Conservation (phyloP, 2,888 invertebrate species). For the Conistra vaccinii region DNA sequence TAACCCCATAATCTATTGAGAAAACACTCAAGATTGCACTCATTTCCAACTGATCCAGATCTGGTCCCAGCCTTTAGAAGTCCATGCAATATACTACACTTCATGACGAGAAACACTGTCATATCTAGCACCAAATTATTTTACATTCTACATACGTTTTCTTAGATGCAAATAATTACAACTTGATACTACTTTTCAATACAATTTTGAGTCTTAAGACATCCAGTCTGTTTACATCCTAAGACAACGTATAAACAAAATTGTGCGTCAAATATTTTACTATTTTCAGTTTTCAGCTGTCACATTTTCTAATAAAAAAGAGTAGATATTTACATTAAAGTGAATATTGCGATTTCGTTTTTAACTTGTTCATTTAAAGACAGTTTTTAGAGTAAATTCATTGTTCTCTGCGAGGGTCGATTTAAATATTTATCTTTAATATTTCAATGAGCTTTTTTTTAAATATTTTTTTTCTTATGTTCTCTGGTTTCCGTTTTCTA, state of each 20-base stretch:
- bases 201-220: constrained; percentile 29
- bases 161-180: constrained; percentile 24
- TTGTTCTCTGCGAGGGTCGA: background rate
- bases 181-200: constrained; percentile 7
- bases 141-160: constrained; percentile 34
- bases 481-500: background rate
- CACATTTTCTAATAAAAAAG: constrained; percentile 70
- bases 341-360: constrained; percentile 62
- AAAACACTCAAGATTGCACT: background rate
- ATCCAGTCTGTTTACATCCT: constrained; percentile 59
- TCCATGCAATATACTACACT: constrained; percentile 14
- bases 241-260: constrained; percentile 50
- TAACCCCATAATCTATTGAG: too few relatives aligned
- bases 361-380: constrained; percentile 49
- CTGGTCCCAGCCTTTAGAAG: background rate
- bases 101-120: constrained; percentile 25
- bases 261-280: constrained; percentile 83
- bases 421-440: too few relatives aligned
- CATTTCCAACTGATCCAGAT: background rate
- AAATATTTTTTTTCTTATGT: background rate
- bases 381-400: background rate
- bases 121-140: constrained; percentile 45
- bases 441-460: background rate
- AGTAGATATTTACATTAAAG: constrained; percentile 70
- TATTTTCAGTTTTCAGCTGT: constrained; percentile 80